Percentiles rank a stretch among this genome's conserved stretches.
Conservation (phyloP, 1,140 invertebrate genomes). For the Anthonomus grandis region DNA sequence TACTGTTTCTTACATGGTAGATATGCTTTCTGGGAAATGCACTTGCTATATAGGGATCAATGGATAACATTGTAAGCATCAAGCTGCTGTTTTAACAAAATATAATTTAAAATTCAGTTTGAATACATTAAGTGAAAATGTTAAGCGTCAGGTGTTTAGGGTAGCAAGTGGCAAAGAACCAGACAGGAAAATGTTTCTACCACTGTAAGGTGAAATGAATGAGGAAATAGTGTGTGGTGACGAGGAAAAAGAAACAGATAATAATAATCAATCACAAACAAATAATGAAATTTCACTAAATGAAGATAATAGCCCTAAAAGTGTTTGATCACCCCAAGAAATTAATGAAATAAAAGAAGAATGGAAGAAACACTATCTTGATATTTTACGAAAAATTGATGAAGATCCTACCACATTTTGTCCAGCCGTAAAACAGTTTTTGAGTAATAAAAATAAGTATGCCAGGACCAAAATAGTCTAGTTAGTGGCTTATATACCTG, state of each 20-base stretch:
- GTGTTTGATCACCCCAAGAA: background rate
- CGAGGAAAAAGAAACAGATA: too few species aligned
- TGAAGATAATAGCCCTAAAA: too few species aligned
- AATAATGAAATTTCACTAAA: too few species aligned
- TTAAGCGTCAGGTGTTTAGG: too few species aligned
- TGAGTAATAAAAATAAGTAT: background rate
- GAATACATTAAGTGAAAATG: background rate
- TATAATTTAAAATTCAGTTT: too few species aligned
- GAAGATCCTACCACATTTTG: background rate
- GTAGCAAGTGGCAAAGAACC: too few species aligned
- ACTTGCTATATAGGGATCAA: background rate
- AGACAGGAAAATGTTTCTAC: too few species aligned
- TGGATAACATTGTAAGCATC: constrained; percentile 5
- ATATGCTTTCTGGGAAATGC: constrained; percentile 3
- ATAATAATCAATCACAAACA: background rate
- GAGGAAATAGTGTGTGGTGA: too few species aligned
- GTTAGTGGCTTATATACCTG: too few species aligned
- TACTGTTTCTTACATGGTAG: too few species aligned
- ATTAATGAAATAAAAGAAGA: background rate
- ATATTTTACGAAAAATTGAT: background rate
- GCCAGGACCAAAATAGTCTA: too few species aligned
- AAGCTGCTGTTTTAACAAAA: background rate
- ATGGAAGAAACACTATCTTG: background rate
- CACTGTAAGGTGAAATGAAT: background rate
- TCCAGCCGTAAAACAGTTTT: background rate